phyloP scores from a whole-genome alignment of 2,113 vertebrate genomes.

The Scopus umbretta region DNA sequence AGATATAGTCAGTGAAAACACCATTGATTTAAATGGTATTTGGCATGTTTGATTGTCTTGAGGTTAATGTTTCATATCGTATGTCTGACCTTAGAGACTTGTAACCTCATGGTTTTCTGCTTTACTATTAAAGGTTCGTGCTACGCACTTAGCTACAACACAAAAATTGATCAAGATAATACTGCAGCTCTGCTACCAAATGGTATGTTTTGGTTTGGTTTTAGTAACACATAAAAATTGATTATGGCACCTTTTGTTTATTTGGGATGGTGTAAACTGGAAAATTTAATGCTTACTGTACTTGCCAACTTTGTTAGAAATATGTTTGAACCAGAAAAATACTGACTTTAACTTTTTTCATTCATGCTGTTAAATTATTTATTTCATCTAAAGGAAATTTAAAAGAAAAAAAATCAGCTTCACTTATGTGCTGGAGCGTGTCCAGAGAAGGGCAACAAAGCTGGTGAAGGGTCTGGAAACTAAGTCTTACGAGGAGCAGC shows the following conservation, averaged over 20 bases:
- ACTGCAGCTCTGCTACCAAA: slow-evolving; percentile 80
- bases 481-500: no score
- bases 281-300: not conserved
- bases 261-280: not conserved
- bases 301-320: not conserved
- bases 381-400: not conserved
- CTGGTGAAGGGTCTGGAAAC: no score
- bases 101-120: not conserved
- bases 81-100: not conserved
- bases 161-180: slow-evolving; percentile 88
- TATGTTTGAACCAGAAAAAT: not conserved
- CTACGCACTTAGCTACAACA: slow-evolving; percentile 81
- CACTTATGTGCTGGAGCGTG: no score
- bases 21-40: not conserved
- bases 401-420: not conserved
- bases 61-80: not conserved
- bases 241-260: not conserved
- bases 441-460: no score
- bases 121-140: slow-evolving; percentile 73
- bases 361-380: not conserved
- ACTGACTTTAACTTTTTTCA: not conserved
- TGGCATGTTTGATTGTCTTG: not conserved
- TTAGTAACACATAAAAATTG: not conserved
- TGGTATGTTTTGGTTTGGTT: slow-evolving; percentile 67
- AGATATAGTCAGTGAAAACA: not conserved